phyloP scores from a whole-genome alignment of 2,888 invertebrate genomes.

The Doris montereyensis region DNA sequence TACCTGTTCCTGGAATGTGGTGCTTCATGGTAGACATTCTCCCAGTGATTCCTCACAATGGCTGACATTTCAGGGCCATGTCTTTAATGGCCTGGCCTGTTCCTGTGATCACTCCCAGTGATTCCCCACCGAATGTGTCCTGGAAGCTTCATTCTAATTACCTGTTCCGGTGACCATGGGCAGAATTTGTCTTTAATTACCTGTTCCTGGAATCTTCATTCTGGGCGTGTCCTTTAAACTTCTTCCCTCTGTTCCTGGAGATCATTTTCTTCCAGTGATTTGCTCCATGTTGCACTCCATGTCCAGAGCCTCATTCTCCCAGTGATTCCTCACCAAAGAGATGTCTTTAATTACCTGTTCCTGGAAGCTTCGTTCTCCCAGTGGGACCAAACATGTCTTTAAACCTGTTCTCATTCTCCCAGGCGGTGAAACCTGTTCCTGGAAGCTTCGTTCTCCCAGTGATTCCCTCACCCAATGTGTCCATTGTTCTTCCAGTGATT shows the following conservation, averaged over 20 bases:
- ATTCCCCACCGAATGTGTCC: slow-evolving; percentile 69
- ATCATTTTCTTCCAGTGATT: slow-evolving; percentile 61
- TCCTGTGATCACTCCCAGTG: slow-evolving; percentile 63
- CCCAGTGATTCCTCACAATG: slow-evolving; percentile 64
- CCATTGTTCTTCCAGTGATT: slow-evolving; percentile 65
- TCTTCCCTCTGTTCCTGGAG: too few species aligned
- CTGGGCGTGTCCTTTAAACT: too few species aligned
- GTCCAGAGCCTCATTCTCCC: slow-evolving; percentile 56
- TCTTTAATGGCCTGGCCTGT: slow-evolving; percentile 47
- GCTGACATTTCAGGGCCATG: too few species aligned
- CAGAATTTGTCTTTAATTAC: neutral
- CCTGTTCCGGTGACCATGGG: neutral
- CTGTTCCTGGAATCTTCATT: neutral
- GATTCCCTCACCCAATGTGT: neutral
- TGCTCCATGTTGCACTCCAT: too few species aligned
- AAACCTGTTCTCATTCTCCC: slow-evolving; percentile 65
- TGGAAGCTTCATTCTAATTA: slow-evolving; percentile 64
- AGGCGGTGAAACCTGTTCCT: too few species aligned
- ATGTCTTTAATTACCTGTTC: slow-evolving; percentile 59
- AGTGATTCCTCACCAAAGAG: slow-evolving; percentile 70
- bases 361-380: neutral
- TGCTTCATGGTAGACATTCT: too few species aligned
- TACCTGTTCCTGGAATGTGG: slow-evolving; percentile 56
- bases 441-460: slow-evolving; percentile 53
- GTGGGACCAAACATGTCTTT: too few species aligned